phyloP scores from a whole-genome alignment of 2,888 invertebrate genomes.

The Xestia rhomboidea region DNA sequence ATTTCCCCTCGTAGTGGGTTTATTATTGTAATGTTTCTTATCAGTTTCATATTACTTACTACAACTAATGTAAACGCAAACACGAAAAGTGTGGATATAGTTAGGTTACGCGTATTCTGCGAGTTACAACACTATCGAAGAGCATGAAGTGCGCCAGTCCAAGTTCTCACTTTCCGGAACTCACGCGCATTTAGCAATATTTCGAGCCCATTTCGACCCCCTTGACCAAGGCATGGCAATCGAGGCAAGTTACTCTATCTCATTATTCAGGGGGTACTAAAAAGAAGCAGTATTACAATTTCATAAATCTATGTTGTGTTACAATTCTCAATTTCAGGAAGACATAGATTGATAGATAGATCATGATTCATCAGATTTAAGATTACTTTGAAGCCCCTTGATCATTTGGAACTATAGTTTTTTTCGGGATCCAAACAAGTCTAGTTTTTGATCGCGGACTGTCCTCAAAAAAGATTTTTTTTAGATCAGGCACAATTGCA shows the following conservation, averaged over 20 bases:
- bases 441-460: slow-evolving; percentile 1
- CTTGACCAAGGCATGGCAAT: slow-evolving; percentile 8
- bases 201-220: slow-evolving; percentile 12
- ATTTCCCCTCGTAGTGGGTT: slow-evolving; percentile 79
- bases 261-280: background rate
- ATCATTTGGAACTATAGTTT: background rate
- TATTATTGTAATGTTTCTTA: slow-evolving; percentile 81
- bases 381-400: slow-evolving; percentile 12
- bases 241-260: slow-evolving; percentile 10
- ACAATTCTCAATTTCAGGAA: background rate
- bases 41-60: slow-evolving; percentile 75
- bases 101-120: slow-evolving; percentile 59
- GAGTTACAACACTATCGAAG: slow-evolving; percentile 31
- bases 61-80: slow-evolving; percentile 72
- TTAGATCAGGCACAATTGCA: background rate
- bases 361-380: background rate
- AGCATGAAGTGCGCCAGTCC: background rate
- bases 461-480: slow-evolving; percentile 14
- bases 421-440: background rate
- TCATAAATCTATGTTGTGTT: background rate
- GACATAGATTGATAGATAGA: no score
- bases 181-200: background rate
- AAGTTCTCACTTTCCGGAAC: slow-evolving; percentile 5
- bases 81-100: slow-evolving; percentile 69
- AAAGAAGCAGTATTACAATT: slow-evolving; percentile 1